Conservation (phyloP, 2,113 vertebrate species). For the Aphyosemion australe region DNA sequence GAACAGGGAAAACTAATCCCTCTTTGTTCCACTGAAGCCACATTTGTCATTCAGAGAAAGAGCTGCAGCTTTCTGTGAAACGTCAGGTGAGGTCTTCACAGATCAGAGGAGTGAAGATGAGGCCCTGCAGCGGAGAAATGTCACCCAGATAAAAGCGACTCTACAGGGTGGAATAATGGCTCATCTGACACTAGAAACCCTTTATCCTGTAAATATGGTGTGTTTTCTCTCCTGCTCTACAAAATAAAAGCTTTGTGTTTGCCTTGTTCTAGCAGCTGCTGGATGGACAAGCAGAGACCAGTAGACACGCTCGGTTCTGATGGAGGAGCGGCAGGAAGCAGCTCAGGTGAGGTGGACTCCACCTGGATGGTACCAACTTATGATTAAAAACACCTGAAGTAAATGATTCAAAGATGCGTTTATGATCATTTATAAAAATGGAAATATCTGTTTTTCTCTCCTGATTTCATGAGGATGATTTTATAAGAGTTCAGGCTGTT, state of each 20-base stretch:
- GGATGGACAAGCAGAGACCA: conserved; percentile 70
- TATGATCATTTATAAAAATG: no score
- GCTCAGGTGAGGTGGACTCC: conserved; percentile 50
- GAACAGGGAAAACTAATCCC: background rate
- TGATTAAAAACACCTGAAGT: no score
- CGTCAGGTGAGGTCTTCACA: conserved; percentile 1
- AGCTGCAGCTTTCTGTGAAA: conserved; percentile 7
- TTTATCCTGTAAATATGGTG: no score
- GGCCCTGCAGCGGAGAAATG: no score
- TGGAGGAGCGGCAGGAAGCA: conserved; percentile 39
- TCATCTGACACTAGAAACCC: no score
- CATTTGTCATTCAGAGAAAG: conserved; percentile 34
- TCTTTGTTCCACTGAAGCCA: conserved; percentile 12
- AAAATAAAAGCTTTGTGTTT: background rate
- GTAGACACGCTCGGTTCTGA: conserved; percentile 50
- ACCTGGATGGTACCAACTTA: no score
- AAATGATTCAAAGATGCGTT: no score
- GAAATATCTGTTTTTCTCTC: no score
- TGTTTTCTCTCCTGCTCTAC: background rate
- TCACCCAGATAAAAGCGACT: no score
- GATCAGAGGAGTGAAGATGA: background rate
- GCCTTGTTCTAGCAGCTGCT: conserved; percentile 26
- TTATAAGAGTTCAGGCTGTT: no score
- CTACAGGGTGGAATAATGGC: no score
- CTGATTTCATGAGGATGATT: no score